phyloP scores from a whole-genome alignment of 2,113 vertebrate species.

The Bagarius yarrelli region DNA sequence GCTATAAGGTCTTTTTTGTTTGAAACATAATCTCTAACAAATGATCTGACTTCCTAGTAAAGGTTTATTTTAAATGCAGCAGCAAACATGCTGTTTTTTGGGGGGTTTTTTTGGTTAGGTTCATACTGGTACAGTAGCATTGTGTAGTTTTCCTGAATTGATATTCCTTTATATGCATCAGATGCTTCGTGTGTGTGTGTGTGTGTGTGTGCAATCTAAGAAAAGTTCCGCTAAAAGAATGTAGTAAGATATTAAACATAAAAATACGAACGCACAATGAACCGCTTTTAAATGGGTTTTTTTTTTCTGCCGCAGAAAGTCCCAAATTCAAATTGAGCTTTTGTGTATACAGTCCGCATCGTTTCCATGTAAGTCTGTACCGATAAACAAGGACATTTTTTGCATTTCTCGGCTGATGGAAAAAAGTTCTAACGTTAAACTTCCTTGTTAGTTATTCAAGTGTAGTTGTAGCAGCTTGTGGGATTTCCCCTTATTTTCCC shows the following conservation, averaged over 20 bases:
- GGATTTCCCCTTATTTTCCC: too few species aligned
- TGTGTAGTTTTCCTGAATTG: not conserved
- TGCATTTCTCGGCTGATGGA: not conserved
- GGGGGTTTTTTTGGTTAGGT: too few species aligned
- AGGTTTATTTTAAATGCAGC: too few species aligned
- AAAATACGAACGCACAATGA: too few species aligned
- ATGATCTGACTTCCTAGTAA: not conserved
- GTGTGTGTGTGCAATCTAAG: not conserved
- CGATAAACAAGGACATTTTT: not conserved
- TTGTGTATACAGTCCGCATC: not conserved
- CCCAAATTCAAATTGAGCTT: not conserved
- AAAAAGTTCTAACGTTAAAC: not conserved
- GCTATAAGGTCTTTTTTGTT: not conserved
- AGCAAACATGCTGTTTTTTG: too few species aligned
- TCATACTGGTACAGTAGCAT: not conserved
- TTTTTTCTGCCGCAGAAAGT: not conserved
- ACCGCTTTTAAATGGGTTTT: not conserved
- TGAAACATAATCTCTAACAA: not conserved
- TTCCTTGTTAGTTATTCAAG: not conserved
- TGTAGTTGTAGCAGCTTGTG: not conserved
- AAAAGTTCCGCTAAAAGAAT: not conserved
- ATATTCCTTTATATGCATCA: not conserved
- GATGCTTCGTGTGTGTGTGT: too few species aligned
- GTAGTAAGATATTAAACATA: not conserved
- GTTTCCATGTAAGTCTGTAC: not conserved